phyloP scores from a whole-genome alignment of 2,888 invertebrate genomes.

The Drosophila limbata region DNA sequence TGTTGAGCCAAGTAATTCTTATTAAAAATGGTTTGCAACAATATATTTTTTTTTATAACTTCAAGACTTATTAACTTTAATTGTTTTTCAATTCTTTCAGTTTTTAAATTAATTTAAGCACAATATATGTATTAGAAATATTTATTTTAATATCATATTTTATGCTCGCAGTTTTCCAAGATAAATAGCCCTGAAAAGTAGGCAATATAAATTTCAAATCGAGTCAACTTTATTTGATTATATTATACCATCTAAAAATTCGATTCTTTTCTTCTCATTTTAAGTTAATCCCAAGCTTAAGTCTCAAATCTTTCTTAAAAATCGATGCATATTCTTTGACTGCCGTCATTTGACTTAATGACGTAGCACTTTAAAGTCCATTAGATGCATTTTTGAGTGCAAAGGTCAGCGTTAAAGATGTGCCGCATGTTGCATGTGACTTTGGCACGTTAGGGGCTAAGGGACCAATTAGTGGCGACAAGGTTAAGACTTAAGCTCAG shows the following conservation, averaged over 20 bases:
- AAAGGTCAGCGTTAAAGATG: constrained; percentile 64
- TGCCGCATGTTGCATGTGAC: constrained; percentile 73
- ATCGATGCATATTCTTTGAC: constrained; percentile 31
- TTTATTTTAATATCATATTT: too few relatives aligned
- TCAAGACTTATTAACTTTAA: too few relatives aligned
- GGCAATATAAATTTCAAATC: neutral
- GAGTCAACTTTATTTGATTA: neutral
- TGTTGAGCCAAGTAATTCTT: too few relatives aligned
- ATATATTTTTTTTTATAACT: too few relatives aligned
- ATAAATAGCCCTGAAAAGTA: neutral
- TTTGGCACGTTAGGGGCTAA: constrained; percentile 59
- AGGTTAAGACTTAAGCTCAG: constrained; percentile 68
- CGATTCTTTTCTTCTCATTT: neutral
- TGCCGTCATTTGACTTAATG: constrained; percentile 25
- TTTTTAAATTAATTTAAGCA: too few relatives aligned
- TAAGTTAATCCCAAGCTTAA: neutral
- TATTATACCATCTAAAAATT: neutral
- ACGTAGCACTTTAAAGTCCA: constrained; percentile 48
- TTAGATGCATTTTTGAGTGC: constrained; percentile 59
- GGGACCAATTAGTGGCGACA: constrained; percentile 74
- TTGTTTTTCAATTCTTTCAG: too few relatives aligned
- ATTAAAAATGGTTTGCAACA: too few relatives aligned
- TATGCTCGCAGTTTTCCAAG: neutral
- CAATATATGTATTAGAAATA: too few relatives aligned
- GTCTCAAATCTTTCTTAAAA: constrained; percentile 29